These are phyloP conservation scores for Zaprionus lineosus DNA, from an alignment of 2,888 invertebrate species.

Conservation along the genomic window DNA sequence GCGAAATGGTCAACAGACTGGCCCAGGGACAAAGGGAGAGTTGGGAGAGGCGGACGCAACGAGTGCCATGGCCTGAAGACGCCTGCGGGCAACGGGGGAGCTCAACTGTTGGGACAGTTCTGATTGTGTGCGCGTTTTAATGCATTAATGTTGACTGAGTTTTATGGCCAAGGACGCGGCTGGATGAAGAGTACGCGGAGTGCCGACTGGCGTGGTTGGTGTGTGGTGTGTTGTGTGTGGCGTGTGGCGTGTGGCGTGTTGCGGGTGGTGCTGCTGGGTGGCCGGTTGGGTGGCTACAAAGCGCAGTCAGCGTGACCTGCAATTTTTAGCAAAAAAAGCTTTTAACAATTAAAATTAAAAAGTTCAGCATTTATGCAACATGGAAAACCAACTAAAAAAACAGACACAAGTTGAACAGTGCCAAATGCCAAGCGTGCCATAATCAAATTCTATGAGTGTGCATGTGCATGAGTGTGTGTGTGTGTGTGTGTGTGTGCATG, in stretches of 20 bases:
- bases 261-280: no score
- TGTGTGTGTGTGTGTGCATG: slow-evolving; percentile 16
- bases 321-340: slow-evolving; percentile 66
- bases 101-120: slow-evolving; percentile 32
- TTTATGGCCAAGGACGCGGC: slow-evolving; percentile 39
- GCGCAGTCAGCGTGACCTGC: slow-evolving; percentile 40
- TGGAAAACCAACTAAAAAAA: slow-evolving; percentile 26
- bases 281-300: background rate
- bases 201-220: no score
- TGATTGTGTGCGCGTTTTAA: slow-evolving; percentile 61
- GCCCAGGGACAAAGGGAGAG: background rate
- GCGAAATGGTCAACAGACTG: slow-evolving; percentile 18
- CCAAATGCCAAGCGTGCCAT: slow-evolving; percentile 57
- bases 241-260: no score
- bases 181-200: background rate
- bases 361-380: slow-evolving; percentile 73
- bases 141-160: slow-evolving; percentile 70
- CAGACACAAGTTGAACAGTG: slow-evolving; percentile 15
- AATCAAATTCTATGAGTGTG: slow-evolving; percentile 63
- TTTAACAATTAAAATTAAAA: slow-evolving; percentile 79
- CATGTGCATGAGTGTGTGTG: slow-evolving; percentile 16
- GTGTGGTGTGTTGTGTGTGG: no score
- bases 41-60: background rate
- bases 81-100: background rate
- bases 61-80: no score